Evolutionary conservation across 2,113 vertebrate species (phyloP).

Genomic region (Cyanoramphus novaezelandiae): DNA sequence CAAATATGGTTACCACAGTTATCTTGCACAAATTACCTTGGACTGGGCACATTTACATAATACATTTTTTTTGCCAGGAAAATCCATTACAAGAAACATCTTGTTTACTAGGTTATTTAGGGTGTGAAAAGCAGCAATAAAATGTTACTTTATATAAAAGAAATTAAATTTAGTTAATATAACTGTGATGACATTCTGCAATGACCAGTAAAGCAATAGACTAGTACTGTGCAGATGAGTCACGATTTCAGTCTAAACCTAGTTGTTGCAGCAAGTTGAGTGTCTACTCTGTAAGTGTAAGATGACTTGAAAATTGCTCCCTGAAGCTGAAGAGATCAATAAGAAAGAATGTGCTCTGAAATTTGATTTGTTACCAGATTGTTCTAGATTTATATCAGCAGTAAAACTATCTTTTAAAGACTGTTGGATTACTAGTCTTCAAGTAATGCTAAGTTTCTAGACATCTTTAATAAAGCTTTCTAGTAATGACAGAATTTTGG

Average conservation of each 20-base stretch:
- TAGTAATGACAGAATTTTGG: neutral
- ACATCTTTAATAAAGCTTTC: neutral
- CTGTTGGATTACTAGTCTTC: neutral
- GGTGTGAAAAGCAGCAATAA: conserved; percentile 20
- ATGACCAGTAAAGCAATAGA: conserved; percentile 9
- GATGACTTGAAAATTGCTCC: neutral
- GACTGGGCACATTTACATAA: conserved; percentile 52
- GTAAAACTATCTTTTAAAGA: neutral
- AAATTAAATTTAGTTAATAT: conserved; percentile 49
- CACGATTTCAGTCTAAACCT: conserved; percentile 2
- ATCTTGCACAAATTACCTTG: conserved; percentile 23
- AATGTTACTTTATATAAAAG: conserved; percentile 20
- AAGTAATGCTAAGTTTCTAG: neutral
- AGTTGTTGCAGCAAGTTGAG: neutral
- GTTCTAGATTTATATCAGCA: neutral
- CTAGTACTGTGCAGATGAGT: neutral
- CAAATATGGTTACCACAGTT: conserved; percentile 19
- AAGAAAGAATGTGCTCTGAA: neutral
- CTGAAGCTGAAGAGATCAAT: neutral
- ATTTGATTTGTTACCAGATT: neutral
- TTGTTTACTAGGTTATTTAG: conserved; percentile 50
- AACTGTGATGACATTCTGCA: neutral
- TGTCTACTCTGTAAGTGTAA: neutral
- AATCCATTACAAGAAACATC: conserved; percentile 52
- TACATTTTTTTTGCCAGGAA: conserved; percentile 40